Evolutionary conservation across 1,140 invertebrate species (phyloP).

Genomic region (Probaryconus sp.): DNA sequence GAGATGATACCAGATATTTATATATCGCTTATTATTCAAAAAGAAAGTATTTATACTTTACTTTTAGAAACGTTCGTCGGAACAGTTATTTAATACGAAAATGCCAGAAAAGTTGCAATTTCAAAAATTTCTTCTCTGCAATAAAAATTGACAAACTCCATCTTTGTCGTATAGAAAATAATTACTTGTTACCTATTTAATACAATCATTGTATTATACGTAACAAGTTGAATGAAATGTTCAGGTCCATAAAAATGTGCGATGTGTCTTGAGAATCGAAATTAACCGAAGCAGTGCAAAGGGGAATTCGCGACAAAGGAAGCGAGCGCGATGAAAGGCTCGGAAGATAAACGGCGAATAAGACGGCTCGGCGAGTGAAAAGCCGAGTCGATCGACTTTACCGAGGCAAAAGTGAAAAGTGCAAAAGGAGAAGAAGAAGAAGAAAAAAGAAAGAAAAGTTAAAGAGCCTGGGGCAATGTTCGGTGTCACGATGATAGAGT

Average conservation of each 20-base stretch:
- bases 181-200: too few species aligned
- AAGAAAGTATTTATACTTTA: too few species aligned
- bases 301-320: not conserved
- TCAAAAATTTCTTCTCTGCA: too few species aligned
- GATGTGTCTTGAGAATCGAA: slow-evolving; percentile 3
- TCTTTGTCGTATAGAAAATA: too few species aligned
- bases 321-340: slow-evolving; percentile 15
- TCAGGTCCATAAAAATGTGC: slow-evolving; percentile 4
- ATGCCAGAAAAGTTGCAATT: too few species aligned
- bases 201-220: too few species aligned
- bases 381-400: slow-evolving; percentile 33
- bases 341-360: slow-evolving; percentile 23
- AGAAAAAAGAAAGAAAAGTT: slow-evolving; percentile 15
- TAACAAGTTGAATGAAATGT: not conserved
- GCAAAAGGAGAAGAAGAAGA: too few species aligned
- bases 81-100: too few species aligned
- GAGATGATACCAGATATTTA: not conserved
- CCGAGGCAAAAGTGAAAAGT: too few species aligned
- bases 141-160: too few species aligned
- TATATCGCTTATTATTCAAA: too few species aligned
- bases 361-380: slow-evolving; percentile 23
- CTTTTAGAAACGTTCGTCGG: too few species aligned
- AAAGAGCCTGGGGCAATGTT: slow-evolving; percentile 66
- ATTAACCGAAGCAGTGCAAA: not conserved
- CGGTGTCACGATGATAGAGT: slow-evolving; percentile 73